These are phyloP conservation scores for Oncorhynchus mykiss DNA, from an alignment of 2,113 vertebrate species.

Conservation along the genomic window DNA sequence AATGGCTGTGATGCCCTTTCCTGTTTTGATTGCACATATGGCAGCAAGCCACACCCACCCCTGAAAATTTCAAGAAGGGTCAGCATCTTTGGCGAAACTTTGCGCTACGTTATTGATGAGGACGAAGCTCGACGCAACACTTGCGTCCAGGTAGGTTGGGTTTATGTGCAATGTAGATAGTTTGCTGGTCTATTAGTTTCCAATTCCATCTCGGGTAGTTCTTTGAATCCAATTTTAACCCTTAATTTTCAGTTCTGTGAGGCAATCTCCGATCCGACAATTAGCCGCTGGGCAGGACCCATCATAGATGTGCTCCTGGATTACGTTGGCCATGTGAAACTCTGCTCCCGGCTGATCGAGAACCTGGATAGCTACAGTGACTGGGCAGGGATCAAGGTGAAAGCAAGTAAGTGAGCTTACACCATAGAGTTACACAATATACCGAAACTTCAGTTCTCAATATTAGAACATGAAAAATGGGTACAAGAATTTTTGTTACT, in stretches of 20 bases:
- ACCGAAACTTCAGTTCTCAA: too few relatives aligned
- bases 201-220: neutral
- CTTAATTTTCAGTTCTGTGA: conserved; percentile 83
- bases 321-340: conserved; percentile 81
- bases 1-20: conserved; percentile 78
- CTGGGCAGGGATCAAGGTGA: conserved; percentile 79
- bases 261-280: conserved; percentile 74
- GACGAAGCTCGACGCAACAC: too few relatives aligned
- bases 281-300: conserved; percentile 76
- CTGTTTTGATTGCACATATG: conserved; percentile 84
- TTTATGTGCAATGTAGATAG: neutral
- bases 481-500: too few relatives aligned
- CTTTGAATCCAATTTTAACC: neutral
- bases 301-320: conserved; percentile 85
- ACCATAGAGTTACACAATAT: neutral
- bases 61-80: neutral
- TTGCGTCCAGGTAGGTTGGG: conserved; percentile 24
- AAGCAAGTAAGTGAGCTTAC: conserved; percentile 79
- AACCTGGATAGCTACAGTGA: conserved; percentile 80
- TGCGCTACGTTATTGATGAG: neutral
- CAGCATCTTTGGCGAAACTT: neutral
- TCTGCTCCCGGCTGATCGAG: conserved; percentile 82
- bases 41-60: conserved; percentile 77
- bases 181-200: neutral
- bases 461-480: too few relatives aligned